phyloP scores from a whole-genome alignment of 2,797 vertebrate genomes.

The Bufotes viridis region DNA sequence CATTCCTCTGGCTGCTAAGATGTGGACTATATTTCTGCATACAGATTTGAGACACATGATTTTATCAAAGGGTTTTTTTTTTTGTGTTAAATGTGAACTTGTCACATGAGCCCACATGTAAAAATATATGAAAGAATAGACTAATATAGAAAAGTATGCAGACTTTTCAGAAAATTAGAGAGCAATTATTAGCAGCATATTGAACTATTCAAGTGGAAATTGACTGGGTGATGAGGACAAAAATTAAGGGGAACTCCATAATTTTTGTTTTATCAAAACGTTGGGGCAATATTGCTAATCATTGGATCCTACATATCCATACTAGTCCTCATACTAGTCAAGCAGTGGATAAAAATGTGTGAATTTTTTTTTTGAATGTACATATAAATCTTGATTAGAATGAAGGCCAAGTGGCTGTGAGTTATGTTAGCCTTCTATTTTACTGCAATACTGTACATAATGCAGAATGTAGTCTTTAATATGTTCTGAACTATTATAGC shows the following conservation, averaged over 20 bases:
- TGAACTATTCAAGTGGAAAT: not conserved
- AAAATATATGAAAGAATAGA: not conserved
- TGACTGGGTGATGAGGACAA: not conserved
- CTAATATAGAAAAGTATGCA: not conserved
- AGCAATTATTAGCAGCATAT: no score
- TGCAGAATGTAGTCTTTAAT: not conserved
- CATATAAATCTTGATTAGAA: not conserved
- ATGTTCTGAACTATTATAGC: not conserved
- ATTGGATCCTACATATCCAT: not conserved
- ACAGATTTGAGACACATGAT: not conserved
- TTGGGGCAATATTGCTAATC: not conserved
- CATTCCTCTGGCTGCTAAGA: slow-evolving; percentile 13
- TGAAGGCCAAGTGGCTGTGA: not conserved
- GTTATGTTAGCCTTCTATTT: not conserved
- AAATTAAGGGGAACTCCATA: not conserved
- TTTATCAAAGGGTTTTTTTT: not conserved
- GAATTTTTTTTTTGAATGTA: not conserved
- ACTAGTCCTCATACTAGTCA: not conserved
- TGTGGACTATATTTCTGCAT: slow-evolving; percentile 28
- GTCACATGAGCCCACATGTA: not conserved
- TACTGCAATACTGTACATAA: not conserved
- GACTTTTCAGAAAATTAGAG: not conserved
- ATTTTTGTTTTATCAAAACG: not conserved
- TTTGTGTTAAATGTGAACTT: not conserved
- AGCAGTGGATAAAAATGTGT: not conserved